Evolutionary conservation across 2,888 invertebrate species (phyloP).

Genomic region (Scelioninae gen. 2): DNA sequence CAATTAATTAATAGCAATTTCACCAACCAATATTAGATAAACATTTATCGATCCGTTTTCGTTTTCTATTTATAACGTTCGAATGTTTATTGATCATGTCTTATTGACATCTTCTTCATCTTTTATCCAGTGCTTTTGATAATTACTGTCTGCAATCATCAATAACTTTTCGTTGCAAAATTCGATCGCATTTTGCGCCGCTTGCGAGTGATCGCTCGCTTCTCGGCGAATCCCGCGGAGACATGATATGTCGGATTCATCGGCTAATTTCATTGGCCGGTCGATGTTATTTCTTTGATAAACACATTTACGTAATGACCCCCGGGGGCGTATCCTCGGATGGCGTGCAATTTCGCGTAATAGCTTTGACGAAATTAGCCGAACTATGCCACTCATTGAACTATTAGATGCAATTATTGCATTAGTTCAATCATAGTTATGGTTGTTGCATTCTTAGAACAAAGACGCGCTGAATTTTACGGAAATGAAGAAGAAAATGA

Average conservation of each 20-base stretch:
- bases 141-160: too few species aligned
- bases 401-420: constrained; percentile 56
- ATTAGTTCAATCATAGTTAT: constrained; percentile 48
- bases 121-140: too few species aligned
- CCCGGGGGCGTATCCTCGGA: constrained; percentile 49
- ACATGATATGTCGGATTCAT: constrained; percentile 17
- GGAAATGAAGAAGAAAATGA: constrained; percentile 5
- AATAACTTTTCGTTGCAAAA: too few species aligned
- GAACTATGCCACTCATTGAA: constrained; percentile 53
- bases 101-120: too few species aligned
- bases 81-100: too few species aligned
- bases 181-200: too few species aligned
- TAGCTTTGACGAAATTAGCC: constrained; percentile 52
- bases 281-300: constrained; percentile 47
- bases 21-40: too few species aligned
- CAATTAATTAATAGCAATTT: too few species aligned
- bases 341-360: constrained; percentile 49
- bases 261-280: constrained; percentile 29
- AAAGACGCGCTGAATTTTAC: constrained; percentile 31
- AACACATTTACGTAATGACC: constrained; percentile 47
- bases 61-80: too few species aligned
- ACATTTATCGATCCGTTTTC: too few species aligned
- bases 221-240: constrained; percentile 21
- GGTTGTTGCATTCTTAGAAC: constrained; percentile 39
- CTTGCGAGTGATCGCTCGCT: constrained; percentile 2